These are phyloP conservation scores for Hipparchia sbordonii DNA, from an alignment of 2,888 invertebrate genomes.

Conservation along the genomic window DNA sequence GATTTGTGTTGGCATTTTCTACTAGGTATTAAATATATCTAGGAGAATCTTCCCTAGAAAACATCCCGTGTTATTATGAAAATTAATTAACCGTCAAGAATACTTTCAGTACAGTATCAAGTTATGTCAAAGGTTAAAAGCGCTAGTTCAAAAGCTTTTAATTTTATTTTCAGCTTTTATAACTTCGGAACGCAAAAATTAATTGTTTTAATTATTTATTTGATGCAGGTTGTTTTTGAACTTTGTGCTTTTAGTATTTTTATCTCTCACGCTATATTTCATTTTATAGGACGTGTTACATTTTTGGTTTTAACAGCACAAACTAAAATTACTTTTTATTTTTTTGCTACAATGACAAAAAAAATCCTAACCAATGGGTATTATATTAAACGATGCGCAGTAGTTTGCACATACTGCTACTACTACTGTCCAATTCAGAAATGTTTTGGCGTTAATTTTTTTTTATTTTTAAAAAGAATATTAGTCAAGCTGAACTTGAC, in stretches of 20 bases:
- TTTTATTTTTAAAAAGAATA: too few species aligned
- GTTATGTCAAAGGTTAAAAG: background rate
- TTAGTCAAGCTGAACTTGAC: too few species aligned
- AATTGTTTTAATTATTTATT: background rate
- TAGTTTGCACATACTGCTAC: too few species aligned
- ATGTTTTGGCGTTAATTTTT: too few species aligned
- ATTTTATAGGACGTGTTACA: background rate
- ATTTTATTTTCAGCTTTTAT: background rate
- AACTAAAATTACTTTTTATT: too few species aligned
- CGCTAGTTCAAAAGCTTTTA: background rate
- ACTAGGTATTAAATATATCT: background rate
- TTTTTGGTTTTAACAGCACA: too few species aligned
- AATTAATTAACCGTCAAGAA: conserved; percentile 7
- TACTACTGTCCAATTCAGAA: too few species aligned
- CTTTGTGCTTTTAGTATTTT: background rate
- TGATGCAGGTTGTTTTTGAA: background rate
- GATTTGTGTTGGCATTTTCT: too few species aligned
- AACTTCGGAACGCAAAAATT: background rate
- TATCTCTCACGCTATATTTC: background rate
- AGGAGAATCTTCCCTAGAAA: background rate
- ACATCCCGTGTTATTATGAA: background rate
- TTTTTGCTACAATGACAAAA: too few species aligned
- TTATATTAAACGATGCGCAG: too few species aligned
- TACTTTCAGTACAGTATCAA: background rate
- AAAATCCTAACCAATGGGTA: too few species aligned